Percentiles rank a stretch among this genome's conserved stretches.
Conservation (phyloP, 1,140 invertebrate species). For the Argopecten irradians region DNA sequence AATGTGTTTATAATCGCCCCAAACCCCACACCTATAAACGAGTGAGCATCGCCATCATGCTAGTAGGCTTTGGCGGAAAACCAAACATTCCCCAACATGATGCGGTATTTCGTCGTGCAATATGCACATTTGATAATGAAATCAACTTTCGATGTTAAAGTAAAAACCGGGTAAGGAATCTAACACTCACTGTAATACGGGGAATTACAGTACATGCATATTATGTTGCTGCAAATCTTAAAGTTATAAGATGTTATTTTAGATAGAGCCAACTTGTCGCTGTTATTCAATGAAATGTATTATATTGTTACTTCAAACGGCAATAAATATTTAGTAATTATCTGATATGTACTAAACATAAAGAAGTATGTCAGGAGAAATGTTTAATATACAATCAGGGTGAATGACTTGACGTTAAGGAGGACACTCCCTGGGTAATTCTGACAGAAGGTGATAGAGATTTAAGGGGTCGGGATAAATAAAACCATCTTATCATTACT, state of each 20-base stretch:
- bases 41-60: neutral
- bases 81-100: neutral
- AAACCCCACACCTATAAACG: neutral
- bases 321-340: too few relatives aligned
- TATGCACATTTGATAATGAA: neutral
- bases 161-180: neutral
- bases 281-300: too few relatives aligned
- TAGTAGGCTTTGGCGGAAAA: neutral
- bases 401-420: slow-evolving; percentile 4
- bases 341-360: too few relatives aligned
- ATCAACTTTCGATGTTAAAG: neutral
- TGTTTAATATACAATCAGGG: neutral
- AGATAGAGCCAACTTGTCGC: neutral
- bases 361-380: neutral
- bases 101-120: neutral
- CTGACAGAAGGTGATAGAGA: neutral
- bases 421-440: too few relatives aligned
- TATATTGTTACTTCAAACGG: too few relatives aligned
- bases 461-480: neutral
- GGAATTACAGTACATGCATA: too few relatives aligned
- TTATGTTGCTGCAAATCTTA: neutral
- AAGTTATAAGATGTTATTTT: neutral
- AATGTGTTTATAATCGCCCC: neutral
- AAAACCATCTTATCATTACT: neutral
- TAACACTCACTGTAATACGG: neutral